A percentile compares a stretch with the other conserved stretches of the same genome.
Evolutionary conservation across 2,888 invertebrate species (phyloP).

Genomic region (Andrena marginata): DNA sequence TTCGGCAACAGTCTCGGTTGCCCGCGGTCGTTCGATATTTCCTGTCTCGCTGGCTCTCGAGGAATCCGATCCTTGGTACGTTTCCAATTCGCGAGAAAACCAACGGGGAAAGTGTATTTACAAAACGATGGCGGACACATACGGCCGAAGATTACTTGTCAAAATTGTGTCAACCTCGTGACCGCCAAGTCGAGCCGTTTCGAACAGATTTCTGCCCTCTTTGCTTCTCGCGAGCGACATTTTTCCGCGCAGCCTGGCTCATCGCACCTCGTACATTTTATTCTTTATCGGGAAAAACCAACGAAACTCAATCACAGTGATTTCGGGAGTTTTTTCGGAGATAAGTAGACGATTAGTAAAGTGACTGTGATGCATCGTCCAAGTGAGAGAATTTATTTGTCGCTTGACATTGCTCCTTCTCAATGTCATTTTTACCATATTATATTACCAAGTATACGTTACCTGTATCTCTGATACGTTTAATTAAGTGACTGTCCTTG

Average conservation of each 20-base stretch:
- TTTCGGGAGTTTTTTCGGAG: neutral
- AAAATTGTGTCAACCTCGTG: constrained; percentile 78
- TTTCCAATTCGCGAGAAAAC: constrained; percentile 18
- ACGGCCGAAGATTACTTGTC: constrained; percentile 74
- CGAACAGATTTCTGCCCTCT: constrained; percentile 42
- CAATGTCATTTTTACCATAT: constrained; percentile 9
- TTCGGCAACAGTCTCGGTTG: neutral
- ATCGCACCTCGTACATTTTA: neutral
- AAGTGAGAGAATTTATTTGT: neutral
- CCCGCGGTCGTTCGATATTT: neutral
- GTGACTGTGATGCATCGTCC: neutral
- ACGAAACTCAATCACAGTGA: neutral
- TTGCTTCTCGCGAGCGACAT: neutral
- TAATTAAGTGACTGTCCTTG: neutral
- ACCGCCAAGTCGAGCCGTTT: constrained; percentile 62
- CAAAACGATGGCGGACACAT: constrained; percentile 67
- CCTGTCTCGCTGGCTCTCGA: neutral
- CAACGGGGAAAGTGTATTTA: constrained; percentile 65
- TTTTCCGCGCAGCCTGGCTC: neutral
- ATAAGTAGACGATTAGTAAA: neutral
- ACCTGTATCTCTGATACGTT: neutral
- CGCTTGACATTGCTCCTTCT: neutral
- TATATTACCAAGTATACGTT: neutral
- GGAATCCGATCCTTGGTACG: neutral
- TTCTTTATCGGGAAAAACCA: neutral